Conservation (phyloP, 2,797 vertebrate genomes). For the Sciaenops ocellatus region DNA sequence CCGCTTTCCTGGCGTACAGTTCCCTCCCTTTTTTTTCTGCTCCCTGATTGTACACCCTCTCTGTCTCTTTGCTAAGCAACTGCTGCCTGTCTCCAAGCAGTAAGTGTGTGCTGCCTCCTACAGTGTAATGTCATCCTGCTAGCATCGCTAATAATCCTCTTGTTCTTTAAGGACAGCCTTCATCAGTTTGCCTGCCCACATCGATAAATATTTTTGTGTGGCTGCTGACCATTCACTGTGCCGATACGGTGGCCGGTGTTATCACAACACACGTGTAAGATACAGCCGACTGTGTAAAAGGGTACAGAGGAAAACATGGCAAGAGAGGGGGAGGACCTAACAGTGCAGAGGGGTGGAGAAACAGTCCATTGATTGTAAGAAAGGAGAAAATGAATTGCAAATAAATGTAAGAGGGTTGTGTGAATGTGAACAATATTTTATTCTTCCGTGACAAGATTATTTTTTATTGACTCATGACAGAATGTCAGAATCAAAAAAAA, state of each 20-base stretch:
- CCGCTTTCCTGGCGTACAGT: conserved; percentile 42
- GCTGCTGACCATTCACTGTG: conserved; percentile 30
- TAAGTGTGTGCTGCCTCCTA: conserved; percentile 69
- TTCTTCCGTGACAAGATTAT: conserved; percentile 1
- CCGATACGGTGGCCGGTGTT: conserved; percentile 23
- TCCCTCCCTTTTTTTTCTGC: conserved; percentile 65
- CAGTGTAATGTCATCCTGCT: conserved; percentile 69
- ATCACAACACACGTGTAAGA: conserved; percentile 61
- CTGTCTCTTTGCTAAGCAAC: conserved; percentile 83
- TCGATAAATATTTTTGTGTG: conserved; percentile 43
- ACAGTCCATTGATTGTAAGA: conserved; percentile 31
- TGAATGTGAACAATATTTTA: conserved; percentile 1
- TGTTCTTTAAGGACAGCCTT: conserved; percentile 54
- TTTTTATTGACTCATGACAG: conserved; percentile 5
- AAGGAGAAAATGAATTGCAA: conserved; percentile 5
- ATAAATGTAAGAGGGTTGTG: conserved; percentile 1
- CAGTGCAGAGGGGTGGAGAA: conserved; percentile 18
- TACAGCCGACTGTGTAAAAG: conserved; percentile 38
- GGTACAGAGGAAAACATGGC: conserved; percentile 23
- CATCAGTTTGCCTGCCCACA: conserved; percentile 45
- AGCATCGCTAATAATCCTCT: conserved; percentile 67
- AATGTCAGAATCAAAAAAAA: neutral
- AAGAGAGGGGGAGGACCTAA: conserved; percentile 16
- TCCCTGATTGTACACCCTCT: conserved; percentile 57
- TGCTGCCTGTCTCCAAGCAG: conserved; percentile 78